phyloP scores from a whole-genome alignment of 2,888 invertebrate genomes.

The Sarcophaga carnaria region DNA sequence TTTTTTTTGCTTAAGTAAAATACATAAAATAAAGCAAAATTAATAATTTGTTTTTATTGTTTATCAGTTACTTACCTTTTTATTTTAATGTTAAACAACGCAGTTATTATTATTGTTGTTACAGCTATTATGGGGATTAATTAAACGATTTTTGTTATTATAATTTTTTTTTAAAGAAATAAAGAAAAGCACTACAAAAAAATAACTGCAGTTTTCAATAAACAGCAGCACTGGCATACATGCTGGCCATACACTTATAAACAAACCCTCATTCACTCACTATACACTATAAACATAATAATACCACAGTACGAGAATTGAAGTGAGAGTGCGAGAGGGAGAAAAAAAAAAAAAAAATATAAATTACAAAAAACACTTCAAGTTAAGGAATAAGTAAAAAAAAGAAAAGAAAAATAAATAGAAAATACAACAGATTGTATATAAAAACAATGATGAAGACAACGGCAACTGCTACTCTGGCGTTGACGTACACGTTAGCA shows the following conservation, averaged over 20 bases:
- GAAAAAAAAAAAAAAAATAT: constrained; percentile 15
- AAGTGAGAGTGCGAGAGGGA: not conserved
- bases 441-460: constrained; percentile 27
- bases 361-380: constrained; percentile 43
- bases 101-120: constrained; percentile 3
- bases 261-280: constrained; percentile 11
- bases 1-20: not conserved
- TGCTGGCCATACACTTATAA: constrained; percentile 25
- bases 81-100: not conserved
- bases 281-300: not conserved
- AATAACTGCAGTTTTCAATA: constrained; percentile 75
- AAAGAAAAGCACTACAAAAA: constrained; percentile 38
- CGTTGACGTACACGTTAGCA: not conserved
- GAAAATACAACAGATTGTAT: constrained; percentile 19
- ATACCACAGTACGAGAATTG: constrained; percentile 13
- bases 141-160: constrained; percentile 7
- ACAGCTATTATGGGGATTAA: constrained; percentile 29
- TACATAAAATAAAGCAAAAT: not conserved
- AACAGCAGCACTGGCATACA: constrained; percentile 40
- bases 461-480: constrained; percentile 33
- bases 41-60: not conserved
- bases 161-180: constrained; percentile 5
- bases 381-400: constrained; percentile 34
- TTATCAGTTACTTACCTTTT: constrained; percentile 35
- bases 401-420: constrained; percentile 1